Evolutionary conservation across 2,888 invertebrate genomes (phyloP), one percentile per base, ranked within the genome.

Genomic region (Cryptus armator): DNA sequence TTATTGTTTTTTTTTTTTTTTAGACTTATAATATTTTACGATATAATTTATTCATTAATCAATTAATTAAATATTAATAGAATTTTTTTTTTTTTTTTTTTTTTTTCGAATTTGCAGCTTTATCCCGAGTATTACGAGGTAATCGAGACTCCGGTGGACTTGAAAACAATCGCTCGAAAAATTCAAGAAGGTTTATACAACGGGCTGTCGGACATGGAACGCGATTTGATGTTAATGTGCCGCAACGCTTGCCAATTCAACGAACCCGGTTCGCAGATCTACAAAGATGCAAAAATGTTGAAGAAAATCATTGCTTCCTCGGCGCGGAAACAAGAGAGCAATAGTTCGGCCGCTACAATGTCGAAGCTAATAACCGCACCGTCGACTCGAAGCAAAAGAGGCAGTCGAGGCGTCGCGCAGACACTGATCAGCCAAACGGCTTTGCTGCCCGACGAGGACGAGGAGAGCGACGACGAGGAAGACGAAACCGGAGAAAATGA

Each of bases 111-210:
- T 86, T 86, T 91, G 59, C 91, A 96, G 94, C 96, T 97, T 85
- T 99, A 99, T 94, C 99, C 99, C 0, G 98, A 98, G 91, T 99
- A 99, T 94, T 99, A 98, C 93, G 97, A 97, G 89, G 96, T 99
- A 0, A 99, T 99, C 80, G 97, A 98, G 84, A 96, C 96, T 86
- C 99, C 99, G 0, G 98, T 99, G 86, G 99, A 99, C 94, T 94
- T 99, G 90, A 98, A 98, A 94, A 96, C 96, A 83, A 98, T 99
- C 79, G 99, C 99, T 0, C 96, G 96, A 81, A 98, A 98, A 94
- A 98, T 99, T 75, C 98, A 98, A 94, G 96, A 96, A 81, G 96
- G 96, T 75, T 96, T 97, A 77, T 99, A 99, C 92, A 94, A 95
- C 0, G 96, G 94, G 86, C 93, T 99, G 48, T 94, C 95, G 66